phyloP scores from a whole-genome alignment of 2,888 invertebrate genomes.

The Blera fallax region DNA sequence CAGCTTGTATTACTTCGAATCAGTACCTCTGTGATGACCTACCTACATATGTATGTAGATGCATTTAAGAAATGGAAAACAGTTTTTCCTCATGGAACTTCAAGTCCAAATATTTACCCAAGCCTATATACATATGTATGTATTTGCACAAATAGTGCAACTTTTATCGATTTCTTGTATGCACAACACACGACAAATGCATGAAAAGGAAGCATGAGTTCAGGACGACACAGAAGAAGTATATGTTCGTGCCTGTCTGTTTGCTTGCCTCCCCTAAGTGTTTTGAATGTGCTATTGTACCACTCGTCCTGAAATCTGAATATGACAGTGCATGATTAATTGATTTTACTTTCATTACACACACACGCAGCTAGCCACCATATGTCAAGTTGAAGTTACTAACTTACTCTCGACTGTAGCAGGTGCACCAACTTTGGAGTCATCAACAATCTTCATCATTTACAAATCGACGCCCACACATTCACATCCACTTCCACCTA shows the following conservation, averaged over 20 bases:
- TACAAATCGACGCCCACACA: constrained; percentile 16
- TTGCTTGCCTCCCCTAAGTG: neutral
- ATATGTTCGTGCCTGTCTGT: neutral
- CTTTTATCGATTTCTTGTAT: neutral
- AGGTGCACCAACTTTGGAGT: constrained; percentile 21
- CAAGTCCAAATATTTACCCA: too few relatives aligned
- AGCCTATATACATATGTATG: too few relatives aligned
- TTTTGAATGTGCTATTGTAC: constrained; percentile 2
- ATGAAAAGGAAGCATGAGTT: neutral
- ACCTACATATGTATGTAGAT: too few relatives aligned
- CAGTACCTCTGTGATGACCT: too few relatives aligned
- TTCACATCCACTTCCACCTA: neutral
- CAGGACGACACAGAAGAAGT: neutral
- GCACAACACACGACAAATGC: neutral
- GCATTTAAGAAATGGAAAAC: too few relatives aligned
- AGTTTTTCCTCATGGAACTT: too few relatives aligned
- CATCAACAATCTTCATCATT: neutral
- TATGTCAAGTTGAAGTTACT: neutral
- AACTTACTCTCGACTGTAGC: constrained; percentile 4
- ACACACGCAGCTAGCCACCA: neutral
- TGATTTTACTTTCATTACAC: constrained; percentile 23
- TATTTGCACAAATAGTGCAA: too few relatives aligned
- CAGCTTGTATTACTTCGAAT: too few relatives aligned
- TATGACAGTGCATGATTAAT: constrained; percentile 50
- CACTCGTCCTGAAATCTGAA: constrained; percentile 20